These are phyloP conservation scores for Caenorhabditis sp. DNA, from an alignment of 2,888 invertebrate species.

Conservation along the genomic window DNA sequence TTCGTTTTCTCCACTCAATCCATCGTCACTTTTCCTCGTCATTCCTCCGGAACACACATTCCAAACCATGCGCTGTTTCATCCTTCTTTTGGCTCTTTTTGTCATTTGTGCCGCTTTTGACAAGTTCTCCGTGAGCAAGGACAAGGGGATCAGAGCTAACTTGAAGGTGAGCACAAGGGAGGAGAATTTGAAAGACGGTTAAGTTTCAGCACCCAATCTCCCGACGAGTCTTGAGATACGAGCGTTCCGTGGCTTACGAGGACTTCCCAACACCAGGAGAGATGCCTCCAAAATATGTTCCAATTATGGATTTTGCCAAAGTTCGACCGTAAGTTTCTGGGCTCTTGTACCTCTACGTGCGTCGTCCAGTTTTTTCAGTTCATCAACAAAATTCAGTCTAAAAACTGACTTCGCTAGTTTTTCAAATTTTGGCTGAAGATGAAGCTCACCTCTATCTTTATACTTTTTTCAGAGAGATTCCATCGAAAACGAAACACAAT, in stretches of 20 bases:
- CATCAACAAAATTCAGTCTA: no score
- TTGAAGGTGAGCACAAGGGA: constrained; percentile 32
- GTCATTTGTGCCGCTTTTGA: constrained; percentile 41
- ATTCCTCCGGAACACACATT: constrained; percentile 28
- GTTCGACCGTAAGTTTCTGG: constrained; percentile 57
- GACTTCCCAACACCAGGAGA: constrained; percentile 63
- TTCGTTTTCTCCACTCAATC: constrained; percentile 8
- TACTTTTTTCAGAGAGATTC: constrained; percentile 56
- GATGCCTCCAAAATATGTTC: constrained; percentile 55
- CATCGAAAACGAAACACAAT: constrained; percentile 61
- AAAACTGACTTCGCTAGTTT: no score
- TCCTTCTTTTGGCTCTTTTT: constrained; percentile 36
- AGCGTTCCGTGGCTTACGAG: constrained; percentile 57
- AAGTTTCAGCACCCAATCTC: constrained; percentile 61
- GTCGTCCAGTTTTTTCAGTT: no score
- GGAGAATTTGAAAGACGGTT: no score
- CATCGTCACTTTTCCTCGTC: constrained; percentile 5
- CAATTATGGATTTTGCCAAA: constrained; percentile 65
- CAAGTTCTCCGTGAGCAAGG: constrained; percentile 61
- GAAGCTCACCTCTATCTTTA: no score
- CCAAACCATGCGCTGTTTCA: constrained; percentile 22
- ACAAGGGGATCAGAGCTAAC: constrained; percentile 54
- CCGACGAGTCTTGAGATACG: constrained; percentile 63
- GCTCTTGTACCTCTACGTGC: no score
- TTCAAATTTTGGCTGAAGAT: no score